These are phyloP conservation scores for Hybognathus amarus DNA, from an alignment of 2,797 vertebrate genomes.

Conservation along the genomic window DNA sequence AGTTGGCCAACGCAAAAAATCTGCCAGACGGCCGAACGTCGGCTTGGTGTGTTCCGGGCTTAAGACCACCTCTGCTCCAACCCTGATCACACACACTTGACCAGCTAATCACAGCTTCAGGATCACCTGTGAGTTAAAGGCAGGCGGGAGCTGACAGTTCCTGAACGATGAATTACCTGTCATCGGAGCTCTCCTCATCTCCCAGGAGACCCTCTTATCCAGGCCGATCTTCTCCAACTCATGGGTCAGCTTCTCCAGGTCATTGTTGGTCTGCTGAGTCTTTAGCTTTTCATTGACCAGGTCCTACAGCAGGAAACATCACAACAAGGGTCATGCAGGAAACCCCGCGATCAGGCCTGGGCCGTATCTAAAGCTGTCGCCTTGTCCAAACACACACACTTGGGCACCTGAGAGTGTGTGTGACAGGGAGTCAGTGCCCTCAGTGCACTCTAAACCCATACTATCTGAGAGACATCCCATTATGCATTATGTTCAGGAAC, in stretches of 20 bases:
- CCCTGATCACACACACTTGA: neutral
- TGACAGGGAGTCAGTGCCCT: no score
- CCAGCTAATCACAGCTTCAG: neutral
- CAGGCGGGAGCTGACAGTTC: neutral
- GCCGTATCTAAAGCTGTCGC: neutral
- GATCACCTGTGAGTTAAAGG: neutral
- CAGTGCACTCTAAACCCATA: no score
- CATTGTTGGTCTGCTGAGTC: conserved; percentile 96
- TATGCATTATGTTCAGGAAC: no score
- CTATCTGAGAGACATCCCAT: no score
- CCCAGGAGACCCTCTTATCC: conserved; percentile 92
- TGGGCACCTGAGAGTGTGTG: no score
- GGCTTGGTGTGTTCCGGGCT: no score
- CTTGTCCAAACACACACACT: no score
- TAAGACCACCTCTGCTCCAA: neutral
- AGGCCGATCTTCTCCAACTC: conserved; percentile 98
- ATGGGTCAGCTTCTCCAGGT: conserved; percentile 94
- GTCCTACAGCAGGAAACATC: conserved; percentile 78
- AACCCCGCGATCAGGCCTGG: neutral
- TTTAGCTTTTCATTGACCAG: conserved; percentile 95
- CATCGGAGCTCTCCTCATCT: conserved; percentile 89
- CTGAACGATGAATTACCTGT: conserved; percentile 80
- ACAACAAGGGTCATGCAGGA: neutral
- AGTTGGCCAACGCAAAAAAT: no score
- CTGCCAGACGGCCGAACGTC: no score